phyloP scores from a whole-genome alignment of 1,140 invertebrate genomes.

The Musca domestica region DNA sequence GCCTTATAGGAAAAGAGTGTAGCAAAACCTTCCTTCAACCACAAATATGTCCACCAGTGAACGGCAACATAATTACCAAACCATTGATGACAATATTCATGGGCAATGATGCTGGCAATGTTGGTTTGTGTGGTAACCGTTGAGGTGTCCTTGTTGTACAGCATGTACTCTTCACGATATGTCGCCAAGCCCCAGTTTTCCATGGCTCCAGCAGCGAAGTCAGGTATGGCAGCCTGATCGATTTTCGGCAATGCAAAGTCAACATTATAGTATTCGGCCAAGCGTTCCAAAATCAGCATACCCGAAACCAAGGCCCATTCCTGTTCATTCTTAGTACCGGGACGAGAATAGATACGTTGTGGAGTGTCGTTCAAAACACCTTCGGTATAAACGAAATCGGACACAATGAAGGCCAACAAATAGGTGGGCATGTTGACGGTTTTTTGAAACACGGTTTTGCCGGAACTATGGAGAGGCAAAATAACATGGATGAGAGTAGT shows the following conservation, averaged over 20 bases:
- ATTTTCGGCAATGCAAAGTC: slow-evolving; percentile 42
- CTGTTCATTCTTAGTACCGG: slow-evolving; percentile 37
- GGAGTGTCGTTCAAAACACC: slow-evolving; percentile 44
- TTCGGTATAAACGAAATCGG: slow-evolving; percentile 57
- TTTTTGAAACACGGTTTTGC: slow-evolving; percentile 35
- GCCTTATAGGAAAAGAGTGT: slow-evolving; percentile 45
- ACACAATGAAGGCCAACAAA: slow-evolving; percentile 49
- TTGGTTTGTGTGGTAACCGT: slow-evolving; percentile 52
- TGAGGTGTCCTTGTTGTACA: slow-evolving; percentile 41
- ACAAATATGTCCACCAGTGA: slow-evolving; percentile 63
- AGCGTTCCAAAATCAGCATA: slow-evolving; percentile 39
- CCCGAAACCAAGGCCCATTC: slow-evolving; percentile 44
- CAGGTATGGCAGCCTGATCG: slow-evolving; percentile 46
- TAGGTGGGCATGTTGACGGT: slow-evolving; percentile 39
- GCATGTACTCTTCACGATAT: slow-evolving; percentile 45
- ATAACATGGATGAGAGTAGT: not conserved
- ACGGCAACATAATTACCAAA: slow-evolving; percentile 65
- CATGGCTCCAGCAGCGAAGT: slow-evolving; percentile 50
- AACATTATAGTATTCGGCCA: slow-evolving; percentile 41
- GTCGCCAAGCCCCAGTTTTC: slow-evolving; percentile 53
- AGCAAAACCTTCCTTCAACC: slow-evolving; percentile 61
- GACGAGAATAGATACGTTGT: slow-evolving; percentile 44
- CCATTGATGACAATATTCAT: slow-evolving; percentile 68
- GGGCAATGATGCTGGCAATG: slow-evolving; percentile 60
- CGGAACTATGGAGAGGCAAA: not conserved